Base-by-base conservation (phyloP, 2,888 invertebrate species). In the Proisotoma minuta region DNA sequence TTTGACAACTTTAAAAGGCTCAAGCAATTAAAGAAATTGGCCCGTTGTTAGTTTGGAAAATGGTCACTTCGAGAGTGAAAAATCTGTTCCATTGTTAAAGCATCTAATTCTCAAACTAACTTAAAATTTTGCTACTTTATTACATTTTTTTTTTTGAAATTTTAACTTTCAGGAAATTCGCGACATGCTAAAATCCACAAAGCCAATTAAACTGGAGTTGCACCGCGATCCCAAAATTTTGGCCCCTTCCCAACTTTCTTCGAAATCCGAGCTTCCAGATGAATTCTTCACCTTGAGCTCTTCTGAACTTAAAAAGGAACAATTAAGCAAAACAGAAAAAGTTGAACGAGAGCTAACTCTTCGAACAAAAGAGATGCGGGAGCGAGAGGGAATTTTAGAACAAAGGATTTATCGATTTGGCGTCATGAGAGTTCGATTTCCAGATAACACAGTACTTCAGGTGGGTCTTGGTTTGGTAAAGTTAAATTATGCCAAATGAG, bases 281-380 rank as follows among this genome's bases (percentile, higher is more conserved):
- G 90, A 89, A 1, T 97, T 97, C 80, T 98, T 88, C 77, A 84
- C 86, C 1, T 79, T 94, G 22, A 82, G 87, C 0, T 81, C 87
- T 0, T 91, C 91, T 65, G 97, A 97, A 76, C 76, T 97, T 15
- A 91, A 90, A 76, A 82, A 83, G 67, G 94, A 94, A 78, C 88
- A 88, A 69, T 86, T 87, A 74, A 75, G 85, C 76, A 88, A 90
- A 72, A 76, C 83, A 18, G 90, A 92, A 77, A 85, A 85, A 1
- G 82, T 88, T 40, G 94, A 94, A 76, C 87, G 83, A 75, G 85
- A 87, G 75, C 85, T 90, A 76, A 87, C 91, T 81, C 80, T 98
- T 5, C 82, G 92, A 74, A 97, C 97, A 0, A 94, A 93, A 78
- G 94, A 93, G 2, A 97, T 97, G 94, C 80, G 95, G 22, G 94